These are phyloP conservation scores for Diadema setosum DNA, from an alignment of 35 echinoderm and acorn worm species.

Conservation along the genomic window DNA sequence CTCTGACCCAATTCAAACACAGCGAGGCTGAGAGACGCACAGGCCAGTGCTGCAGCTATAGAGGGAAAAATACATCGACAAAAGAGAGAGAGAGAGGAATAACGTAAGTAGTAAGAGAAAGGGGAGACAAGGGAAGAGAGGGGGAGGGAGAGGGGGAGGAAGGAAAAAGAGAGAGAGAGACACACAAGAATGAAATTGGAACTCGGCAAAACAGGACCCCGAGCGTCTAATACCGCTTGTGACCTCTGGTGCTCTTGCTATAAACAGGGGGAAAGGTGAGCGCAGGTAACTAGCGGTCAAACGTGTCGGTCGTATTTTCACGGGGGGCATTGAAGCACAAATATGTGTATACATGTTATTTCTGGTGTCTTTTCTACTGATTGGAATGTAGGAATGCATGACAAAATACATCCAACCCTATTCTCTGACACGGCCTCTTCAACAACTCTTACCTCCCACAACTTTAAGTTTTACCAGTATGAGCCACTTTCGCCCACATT, in stretches of 20 bases:
- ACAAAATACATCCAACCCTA: no score
- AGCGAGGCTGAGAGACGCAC: neutral
- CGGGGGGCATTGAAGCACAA: neutral
- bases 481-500: no score
- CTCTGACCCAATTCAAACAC: slow-evolving; percentile 20
- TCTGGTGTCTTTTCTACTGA: neutral
- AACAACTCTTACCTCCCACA: no score
- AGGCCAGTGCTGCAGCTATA: neutral
- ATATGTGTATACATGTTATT: neutral
- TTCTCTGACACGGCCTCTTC: no score
- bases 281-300: slow-evolving; percentile 16
- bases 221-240: slow-evolving; percentile 1
- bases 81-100: neutral
- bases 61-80: neutral
- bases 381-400: neutral
- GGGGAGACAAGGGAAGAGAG: neutral
- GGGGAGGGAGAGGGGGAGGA: neutral
- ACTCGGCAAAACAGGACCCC: slow-evolving; percentile 38
- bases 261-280: slow-evolving; percentile 6
- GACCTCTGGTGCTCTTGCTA: neutral
- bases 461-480: no score
- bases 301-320: neutral
- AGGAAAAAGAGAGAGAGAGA: neutral
- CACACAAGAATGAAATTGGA: slow-evolving; percentile 33
- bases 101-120: neutral